These are phyloP conservation scores for Sminthopsis crassicaudata DNA, from an alignment of 2,113 vertebrate species.

Conservation along the genomic window DNA sequence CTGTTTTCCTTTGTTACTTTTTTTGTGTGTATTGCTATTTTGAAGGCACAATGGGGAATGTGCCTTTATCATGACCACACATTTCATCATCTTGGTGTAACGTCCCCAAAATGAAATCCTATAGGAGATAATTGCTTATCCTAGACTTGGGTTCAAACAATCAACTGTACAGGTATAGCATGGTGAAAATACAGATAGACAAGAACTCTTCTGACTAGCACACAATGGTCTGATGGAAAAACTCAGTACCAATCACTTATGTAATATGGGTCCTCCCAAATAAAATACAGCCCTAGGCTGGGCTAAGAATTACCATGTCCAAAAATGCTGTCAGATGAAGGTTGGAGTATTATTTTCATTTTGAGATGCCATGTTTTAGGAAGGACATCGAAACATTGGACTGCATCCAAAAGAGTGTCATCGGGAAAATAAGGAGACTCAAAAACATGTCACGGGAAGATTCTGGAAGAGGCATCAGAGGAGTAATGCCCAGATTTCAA, in stretches of 20 bases:
- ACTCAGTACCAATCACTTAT: neutral
- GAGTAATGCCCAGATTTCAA: neutral
- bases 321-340: neutral
- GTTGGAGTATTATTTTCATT: neutral
- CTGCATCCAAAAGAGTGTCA: neutral
- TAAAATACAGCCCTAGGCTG: neutral
- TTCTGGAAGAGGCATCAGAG: neutral
- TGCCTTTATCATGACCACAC: neutral
- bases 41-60: neutral
- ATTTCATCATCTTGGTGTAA: neutral
- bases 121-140: neutral
- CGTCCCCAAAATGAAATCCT: neutral
- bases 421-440: neutral
- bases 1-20: neutral
- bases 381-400: neutral
- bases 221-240: neutral
- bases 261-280: neutral
- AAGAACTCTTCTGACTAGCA: neutral
- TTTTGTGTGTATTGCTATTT: neutral
- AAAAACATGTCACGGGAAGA: neutral
- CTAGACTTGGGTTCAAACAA: neutral
- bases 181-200: neutral
- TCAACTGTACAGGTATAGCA: neutral
- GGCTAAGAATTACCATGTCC: neutral
- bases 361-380: neutral